Percentiles rank a stretch among this genome's conserved stretches.
Conservation (phyloP, 2,888 invertebrate genomes). For the Theretra japonica region DNA sequence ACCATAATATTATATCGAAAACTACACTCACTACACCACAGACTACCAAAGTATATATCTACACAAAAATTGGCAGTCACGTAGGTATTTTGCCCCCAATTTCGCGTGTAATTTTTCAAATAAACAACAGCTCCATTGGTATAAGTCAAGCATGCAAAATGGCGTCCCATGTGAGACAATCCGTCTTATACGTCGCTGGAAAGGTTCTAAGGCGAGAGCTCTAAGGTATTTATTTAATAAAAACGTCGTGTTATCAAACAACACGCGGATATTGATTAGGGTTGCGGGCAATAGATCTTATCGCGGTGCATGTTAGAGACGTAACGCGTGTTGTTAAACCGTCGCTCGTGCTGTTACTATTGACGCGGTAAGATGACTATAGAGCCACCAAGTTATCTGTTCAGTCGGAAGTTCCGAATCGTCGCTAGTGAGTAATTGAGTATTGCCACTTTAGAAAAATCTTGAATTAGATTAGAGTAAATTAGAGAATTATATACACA, state of each 20-base stretch:
- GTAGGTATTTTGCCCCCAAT: constrained; percentile 11
- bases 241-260: constrained; percentile 79
- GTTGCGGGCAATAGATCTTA: constrained; percentile 68
- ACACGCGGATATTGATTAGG: constrained; percentile 76
- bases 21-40: too few relatives aligned
- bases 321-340: background rate
- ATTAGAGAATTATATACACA: too few relatives aligned
- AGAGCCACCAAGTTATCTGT: too few relatives aligned
- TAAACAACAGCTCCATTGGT: background rate
- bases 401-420: too few relatives aligned
- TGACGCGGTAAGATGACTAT: too few relatives aligned
- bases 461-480: too few relatives aligned
- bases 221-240: constrained; percentile 74
- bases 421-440: too few relatives aligned
- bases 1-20: too few relatives aligned
- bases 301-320: constrained; percentile 48
- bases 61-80: background rate
- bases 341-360: too few relatives aligned
- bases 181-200: constrained; percentile 41
- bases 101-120: constrained; percentile 17
- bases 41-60: too few relatives aligned
- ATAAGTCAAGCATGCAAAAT: constrained; percentile 8
- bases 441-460: too few relatives aligned
- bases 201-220: constrained; percentile 31
- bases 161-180: background rate